Evolutionary conservation across 2,113 vertebrate species (phyloP).

Genomic region (Mesoclemmys tuberculata): DNA sequence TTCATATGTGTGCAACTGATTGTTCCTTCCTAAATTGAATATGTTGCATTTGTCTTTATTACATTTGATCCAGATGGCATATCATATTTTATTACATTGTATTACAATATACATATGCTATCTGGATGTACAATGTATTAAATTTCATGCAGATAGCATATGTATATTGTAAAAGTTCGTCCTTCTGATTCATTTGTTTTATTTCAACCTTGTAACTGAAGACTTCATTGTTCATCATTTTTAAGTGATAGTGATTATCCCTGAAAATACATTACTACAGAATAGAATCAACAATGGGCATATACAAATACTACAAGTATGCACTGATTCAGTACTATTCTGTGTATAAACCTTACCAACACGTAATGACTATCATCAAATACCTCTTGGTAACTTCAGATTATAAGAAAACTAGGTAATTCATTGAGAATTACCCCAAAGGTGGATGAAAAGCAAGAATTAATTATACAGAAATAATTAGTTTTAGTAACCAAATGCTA

Average conservation of each 20-base stretch:
- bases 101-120: no score
- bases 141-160: no score
- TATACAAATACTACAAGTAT: background rate
- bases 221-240: background rate
- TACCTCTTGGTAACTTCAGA: background rate
- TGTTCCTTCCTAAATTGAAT: no score
- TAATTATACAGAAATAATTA: constrained; percentile 36
- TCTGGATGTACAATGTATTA: no score
- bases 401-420: background rate
- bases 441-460: background rate
- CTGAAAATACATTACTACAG: background rate
- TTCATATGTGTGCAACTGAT: no score
- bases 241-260: no score
- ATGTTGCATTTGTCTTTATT: no score
- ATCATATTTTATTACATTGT: no score
- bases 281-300: background rate
- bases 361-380: constrained; percentile 21
- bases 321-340: constrained; percentile 29
- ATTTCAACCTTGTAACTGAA: background rate
- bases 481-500: background rate
- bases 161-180: background rate
- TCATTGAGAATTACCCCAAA: constrained; percentile 4
- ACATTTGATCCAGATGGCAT: no score
- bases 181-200: background rate
- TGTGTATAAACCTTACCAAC: constrained; percentile 40